These are phyloP conservation scores for Bombus waltoni DNA, from an alignment of 1,140 invertebrate genomes.

Conservation along the genomic window DNA sequence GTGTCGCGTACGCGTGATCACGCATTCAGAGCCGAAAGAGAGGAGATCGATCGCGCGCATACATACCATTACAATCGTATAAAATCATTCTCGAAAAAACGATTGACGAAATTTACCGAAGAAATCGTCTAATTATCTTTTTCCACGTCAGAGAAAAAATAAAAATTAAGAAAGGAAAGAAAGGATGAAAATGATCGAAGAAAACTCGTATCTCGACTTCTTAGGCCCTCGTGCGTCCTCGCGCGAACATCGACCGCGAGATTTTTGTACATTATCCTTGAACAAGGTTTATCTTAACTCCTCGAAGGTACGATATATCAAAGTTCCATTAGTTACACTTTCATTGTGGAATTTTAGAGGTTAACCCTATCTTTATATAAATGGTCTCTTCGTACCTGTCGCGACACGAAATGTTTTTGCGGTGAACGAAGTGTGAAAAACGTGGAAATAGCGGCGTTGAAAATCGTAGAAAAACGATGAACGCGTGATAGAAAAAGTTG, in stretches of 20 bases:
- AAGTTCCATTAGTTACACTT: constrained; percentile 54
- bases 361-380: not conserved
- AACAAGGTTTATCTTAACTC: not conserved
- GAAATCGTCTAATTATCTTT: not conserved
- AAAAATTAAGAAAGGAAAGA: constrained; percentile 6
- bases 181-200: not conserved
- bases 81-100: not conserved
- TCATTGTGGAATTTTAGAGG: constrained; percentile 39
- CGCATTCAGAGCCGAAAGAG: constrained; percentile 21
- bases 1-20: constrained; percentile 14
- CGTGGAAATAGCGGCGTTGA: constrained; percentile 8
- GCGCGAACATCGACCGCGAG: constrained; percentile 62
- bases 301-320: constrained; percentile 29
- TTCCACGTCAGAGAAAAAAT: not conserved
- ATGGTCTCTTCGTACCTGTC: constrained; percentile 40
- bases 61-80: not conserved
- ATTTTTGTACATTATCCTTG: constrained; percentile 52
- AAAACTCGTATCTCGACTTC: constrained; percentile 37
- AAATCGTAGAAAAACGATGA: constrained; percentile 48
- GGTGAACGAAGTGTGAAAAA: not conserved
- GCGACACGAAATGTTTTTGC: not conserved
- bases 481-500: constrained; percentile 36
- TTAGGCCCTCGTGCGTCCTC: constrained; percentile 67
- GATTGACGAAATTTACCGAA: not conserved
- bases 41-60: constrained; percentile 17